Evolutionary conservation across 2,888 invertebrate genomes (phyloP).

Genomic region (Chrysolina americana): DNA sequence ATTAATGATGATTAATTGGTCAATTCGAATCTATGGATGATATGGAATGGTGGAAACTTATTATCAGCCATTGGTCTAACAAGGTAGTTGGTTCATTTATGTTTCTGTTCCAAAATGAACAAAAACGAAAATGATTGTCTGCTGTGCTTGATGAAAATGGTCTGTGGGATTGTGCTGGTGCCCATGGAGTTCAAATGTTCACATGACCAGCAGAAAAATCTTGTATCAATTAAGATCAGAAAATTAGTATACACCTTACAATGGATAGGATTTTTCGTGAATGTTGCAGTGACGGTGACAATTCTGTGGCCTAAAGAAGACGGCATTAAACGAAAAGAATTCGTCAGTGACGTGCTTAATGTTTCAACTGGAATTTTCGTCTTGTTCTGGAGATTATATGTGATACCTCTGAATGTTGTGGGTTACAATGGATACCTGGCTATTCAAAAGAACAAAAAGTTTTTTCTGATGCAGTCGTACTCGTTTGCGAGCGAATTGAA

Average conservation of each 20-base stretch:
- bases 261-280: neutral
- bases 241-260: neutral
- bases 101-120: neutral
- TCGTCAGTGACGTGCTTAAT: neutral
- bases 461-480: neutral
- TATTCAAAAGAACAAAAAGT: neutral
- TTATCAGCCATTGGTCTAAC: neutral
- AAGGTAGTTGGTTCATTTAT: neutral
- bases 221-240: neutral
- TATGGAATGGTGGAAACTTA: neutral
- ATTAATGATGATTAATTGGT: neutral
- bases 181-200: neutral
- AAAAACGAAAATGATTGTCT: neutral
- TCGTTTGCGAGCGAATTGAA: neutral
- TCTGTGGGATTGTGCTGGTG: neutral
- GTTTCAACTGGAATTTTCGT: neutral
- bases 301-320: neutral
- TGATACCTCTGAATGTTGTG: neutral
- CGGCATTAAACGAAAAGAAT: neutral
- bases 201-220: neutral
- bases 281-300: neutral
- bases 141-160: neutral
- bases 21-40: neutral
- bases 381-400: neutral
- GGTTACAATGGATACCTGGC: neutral